phyloP scores from a whole-genome alignment of 2,113 vertebrate species.

The Mormoops blainvillei region DNA sequence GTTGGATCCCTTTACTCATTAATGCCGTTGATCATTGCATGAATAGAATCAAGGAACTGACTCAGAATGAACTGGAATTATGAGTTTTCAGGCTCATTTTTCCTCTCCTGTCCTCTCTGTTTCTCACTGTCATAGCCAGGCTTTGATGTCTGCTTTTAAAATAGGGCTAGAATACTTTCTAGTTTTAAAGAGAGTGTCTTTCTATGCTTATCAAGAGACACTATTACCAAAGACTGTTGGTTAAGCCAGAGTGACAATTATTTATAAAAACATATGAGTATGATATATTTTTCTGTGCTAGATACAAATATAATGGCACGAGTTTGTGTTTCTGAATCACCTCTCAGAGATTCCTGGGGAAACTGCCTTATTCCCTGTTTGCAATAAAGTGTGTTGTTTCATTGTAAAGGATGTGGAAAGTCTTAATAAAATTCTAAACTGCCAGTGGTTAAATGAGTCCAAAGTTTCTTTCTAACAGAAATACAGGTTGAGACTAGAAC shows the following conservation, averaged over 20 bases:
- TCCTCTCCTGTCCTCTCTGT: not conserved
- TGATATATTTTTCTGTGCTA: constrained; percentile 47
- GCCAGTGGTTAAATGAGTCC: not conserved
- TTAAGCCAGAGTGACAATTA: not conserved
- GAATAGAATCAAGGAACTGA: constrained; percentile 87
- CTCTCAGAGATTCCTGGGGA: constrained; percentile 8
- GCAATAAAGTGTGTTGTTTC: constrained; percentile 41
- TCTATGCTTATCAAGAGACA: not conserved
- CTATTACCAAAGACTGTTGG: not conserved
- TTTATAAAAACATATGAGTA: constrained; percentile 19
- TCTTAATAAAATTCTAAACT: constrained; percentile 51
- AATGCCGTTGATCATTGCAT: constrained; percentile 90
- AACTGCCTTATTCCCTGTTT: constrained; percentile 33
- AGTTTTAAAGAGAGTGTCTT: not conserved
- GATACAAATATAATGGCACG: constrained; percentile 12
- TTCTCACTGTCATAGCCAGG: not conserved
- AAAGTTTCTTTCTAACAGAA: not conserved
- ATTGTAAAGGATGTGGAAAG: constrained; percentile 11
- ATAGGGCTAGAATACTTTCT: constrained; percentile 10
- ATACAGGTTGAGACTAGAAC: not conserved
- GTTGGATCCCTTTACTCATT: constrained; percentile 90
- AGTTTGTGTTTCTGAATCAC: not conserved
- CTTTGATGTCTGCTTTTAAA: constrained; percentile 52
- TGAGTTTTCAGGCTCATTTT: constrained; percentile 53
- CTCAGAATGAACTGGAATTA: constrained; percentile 78